Conservation (phyloP, 1,140 invertebrate genomes). For the Vollenhovia emeryi region DNA sequence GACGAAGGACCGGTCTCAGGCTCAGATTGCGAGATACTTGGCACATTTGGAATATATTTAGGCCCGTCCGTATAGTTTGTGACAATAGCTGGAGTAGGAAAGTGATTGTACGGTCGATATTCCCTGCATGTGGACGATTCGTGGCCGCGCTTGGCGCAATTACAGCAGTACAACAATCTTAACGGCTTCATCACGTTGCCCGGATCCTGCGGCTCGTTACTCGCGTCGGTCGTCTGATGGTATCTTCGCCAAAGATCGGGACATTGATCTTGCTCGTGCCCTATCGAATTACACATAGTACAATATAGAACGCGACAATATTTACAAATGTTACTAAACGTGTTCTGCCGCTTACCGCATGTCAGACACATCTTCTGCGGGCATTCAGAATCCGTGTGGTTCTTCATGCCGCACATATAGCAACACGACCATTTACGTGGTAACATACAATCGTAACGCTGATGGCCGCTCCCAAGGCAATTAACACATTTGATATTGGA, state of each 20-base stretch:
- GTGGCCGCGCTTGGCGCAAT: constrained; percentile 88
- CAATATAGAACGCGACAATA: constrained; percentile 85
- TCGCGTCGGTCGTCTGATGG: constrained; percentile 86
- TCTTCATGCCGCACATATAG: constrained; percentile 87
- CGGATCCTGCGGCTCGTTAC: constrained; percentile 52
- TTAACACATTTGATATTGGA: constrained; percentile 85
- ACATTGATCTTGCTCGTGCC: constrained; percentile 87
- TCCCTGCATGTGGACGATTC: constrained; percentile 75
- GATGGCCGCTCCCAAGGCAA: constrained; percentile 85
- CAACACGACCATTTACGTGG: constrained; percentile 85
- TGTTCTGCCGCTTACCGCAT: constrained; percentile 87
- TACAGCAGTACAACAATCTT: constrained; percentile 86
- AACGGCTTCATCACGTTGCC: constrained; percentile 75
- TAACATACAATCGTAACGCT: constrained; percentile 81
- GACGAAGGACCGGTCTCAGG: neutral
- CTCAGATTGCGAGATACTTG: neutral
- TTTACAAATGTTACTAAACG: constrained; percentile 87
- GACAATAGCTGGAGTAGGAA: constrained; percentile 76
- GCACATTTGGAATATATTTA: neutral
- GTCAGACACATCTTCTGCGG: constrained; percentile 89
- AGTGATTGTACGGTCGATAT: constrained; percentile 79
- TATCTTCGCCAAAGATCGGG: constrained; percentile 90
- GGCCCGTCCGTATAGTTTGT: constrained; percentile 73
- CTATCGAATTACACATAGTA: constrained; percentile 86
- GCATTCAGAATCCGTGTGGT: constrained; percentile 88